These are phyloP conservation scores for Pipistrellus pipistrellus DNA, from an alignment of 2,797 vertebrate genomes.

Conservation along the genomic window DNA sequence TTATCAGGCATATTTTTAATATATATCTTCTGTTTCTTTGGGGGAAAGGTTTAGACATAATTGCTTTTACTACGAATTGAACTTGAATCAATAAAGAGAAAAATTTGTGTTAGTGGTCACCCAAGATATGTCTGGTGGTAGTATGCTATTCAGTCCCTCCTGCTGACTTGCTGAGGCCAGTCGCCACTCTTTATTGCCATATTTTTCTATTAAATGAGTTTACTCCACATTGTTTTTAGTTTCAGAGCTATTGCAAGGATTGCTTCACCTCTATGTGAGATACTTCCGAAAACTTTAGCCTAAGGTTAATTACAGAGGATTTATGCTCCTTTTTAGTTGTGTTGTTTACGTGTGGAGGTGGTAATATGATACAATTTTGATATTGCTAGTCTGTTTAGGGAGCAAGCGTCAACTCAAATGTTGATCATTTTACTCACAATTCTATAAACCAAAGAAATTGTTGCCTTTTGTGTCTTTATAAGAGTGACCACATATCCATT, in stretches of 20 bases:
- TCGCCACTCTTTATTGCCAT: neutral
- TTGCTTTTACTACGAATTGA: slow-evolving; percentile 32
- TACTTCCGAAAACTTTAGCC: neutral
- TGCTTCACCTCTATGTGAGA: neutral
- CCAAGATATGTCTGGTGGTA: neutral
- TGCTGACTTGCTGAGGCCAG: slow-evolving; percentile 14
- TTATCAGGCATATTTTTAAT: slow-evolving; percentile 49
- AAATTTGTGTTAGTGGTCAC: neutral
- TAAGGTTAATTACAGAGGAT: slow-evolving; percentile 15
- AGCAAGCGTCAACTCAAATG: slow-evolving; percentile 17
- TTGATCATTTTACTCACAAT: slow-evolving; percentile 26
- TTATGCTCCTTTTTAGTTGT: neutral
- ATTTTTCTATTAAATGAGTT: neutral
- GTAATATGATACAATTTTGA: neutral
- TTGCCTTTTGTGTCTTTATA: slow-evolving; percentile 10
- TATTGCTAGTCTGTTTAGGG: slow-evolving; percentile 28
- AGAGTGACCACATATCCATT: neutral
- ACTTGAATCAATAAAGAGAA: slow-evolving; percentile 36
- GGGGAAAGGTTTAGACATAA: neutral
- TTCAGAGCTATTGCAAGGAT: neutral
- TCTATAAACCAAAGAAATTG: neutral
- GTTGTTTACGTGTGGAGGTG: neutral
- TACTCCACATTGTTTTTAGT: neutral
- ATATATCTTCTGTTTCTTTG: slow-evolving; percentile 22
- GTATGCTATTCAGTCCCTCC: neutral